These are phyloP conservation scores for Siniperca scherzeri DNA, from an alignment of 2,797 vertebrate species.

Conservation along the genomic window DNA sequence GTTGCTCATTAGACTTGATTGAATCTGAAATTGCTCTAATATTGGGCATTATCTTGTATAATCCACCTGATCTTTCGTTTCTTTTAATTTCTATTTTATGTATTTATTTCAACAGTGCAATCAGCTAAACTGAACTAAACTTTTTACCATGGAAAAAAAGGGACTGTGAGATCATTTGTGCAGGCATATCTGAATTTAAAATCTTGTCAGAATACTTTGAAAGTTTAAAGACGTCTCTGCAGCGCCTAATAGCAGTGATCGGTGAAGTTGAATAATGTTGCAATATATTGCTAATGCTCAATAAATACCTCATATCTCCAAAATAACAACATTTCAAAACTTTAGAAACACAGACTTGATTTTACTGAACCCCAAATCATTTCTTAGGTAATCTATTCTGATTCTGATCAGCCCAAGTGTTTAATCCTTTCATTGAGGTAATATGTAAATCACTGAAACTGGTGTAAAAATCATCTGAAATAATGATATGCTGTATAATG, in stretches of 20 bases:
- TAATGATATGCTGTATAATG: constrained; percentile 1
- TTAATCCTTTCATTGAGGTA: not conserved
- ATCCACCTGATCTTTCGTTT: not conserved
- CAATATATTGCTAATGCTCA: not conserved
- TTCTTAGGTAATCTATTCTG: not conserved
- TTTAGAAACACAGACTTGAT: not conserved
- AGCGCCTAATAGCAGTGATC: not conserved
- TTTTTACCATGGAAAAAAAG: not conserved
- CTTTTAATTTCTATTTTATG: not conserved
- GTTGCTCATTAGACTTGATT: not conserved
- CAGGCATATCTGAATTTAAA: not conserved
- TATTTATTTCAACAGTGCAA: not conserved
- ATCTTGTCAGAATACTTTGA: not conserved
- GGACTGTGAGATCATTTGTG: not conserved
- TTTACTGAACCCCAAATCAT: not conserved
- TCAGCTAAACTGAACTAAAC: not conserved
- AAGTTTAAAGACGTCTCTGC: not conserved
- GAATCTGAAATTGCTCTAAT: not conserved
- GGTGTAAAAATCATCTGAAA: not conserved
- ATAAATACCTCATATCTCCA: not conserved
- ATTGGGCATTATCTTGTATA: not conserved
- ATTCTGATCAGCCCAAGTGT: not conserved
- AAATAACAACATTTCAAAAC: not conserved
- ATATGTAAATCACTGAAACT: not conserved
- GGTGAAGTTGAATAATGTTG: not conserved